These are phyloP conservation scores for Cheilosia soror DNA, from an alignment of 2,888 invertebrate genomes.

Conservation along the genomic window DNA sequence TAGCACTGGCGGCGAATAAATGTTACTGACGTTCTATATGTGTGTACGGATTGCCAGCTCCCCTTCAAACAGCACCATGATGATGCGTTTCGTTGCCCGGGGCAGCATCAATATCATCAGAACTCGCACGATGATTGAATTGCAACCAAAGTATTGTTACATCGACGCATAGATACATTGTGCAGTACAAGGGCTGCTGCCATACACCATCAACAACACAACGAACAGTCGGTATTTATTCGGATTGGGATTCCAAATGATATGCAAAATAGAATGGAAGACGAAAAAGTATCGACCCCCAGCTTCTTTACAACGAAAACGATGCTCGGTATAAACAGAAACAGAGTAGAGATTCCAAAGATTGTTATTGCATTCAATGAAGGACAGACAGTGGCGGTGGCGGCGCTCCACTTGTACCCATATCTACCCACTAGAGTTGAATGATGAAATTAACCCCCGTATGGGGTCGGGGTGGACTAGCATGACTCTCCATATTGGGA, in stretches of 20 bases:
- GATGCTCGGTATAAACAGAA: background rate
- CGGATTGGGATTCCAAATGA: conserved; percentile 44
- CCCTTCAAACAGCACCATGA: conserved; percentile 8
- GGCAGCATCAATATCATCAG: conserved; percentile 64
- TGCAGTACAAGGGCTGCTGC: background rate
- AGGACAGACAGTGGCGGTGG: conserved; percentile 22
- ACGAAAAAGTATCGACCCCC: background rate
- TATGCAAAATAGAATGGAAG: conserved; percentile 51
- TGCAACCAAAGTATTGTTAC: conserved; percentile 63
- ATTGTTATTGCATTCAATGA: conserved; percentile 48
- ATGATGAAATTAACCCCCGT: conserved; percentile 69
- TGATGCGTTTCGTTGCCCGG: conserved; percentile 47
- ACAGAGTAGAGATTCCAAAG: conserved; percentile 46
- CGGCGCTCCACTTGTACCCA: conserved; percentile 15
- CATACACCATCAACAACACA: background rate
- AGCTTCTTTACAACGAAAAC: conserved; percentile 18
- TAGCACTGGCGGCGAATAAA: conserved; percentile 45
- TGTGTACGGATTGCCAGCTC: background rate
- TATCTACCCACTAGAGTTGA: conserved; percentile 42
- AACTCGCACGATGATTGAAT: conserved; percentile 69
- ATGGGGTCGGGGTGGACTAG: conserved; percentile 10
- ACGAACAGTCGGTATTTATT: conserved; percentile 22
- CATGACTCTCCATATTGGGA: conserved; percentile 26
- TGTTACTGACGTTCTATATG: conserved; percentile 50
- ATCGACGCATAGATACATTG: conserved; percentile 32